Evolutionary conservation across 1,140 invertebrate species (phyloP), one percentile per base, ranked within the genome.

Genomic region (Zelostemma sp.): DNA sequence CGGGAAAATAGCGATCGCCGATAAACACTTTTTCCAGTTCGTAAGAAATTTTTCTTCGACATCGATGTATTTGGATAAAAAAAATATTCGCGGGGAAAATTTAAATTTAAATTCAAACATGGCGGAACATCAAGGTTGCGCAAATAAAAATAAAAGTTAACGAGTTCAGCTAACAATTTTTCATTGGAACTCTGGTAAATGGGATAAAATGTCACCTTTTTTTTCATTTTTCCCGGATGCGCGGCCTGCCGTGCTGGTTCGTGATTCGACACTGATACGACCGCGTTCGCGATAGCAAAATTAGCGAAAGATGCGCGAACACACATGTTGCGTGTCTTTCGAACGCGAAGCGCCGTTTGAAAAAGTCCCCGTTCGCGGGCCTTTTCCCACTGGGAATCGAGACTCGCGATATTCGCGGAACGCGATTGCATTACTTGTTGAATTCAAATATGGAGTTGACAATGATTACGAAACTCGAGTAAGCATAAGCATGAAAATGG

Each of bases 361-460:
- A 46, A 46, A 28, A 48, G 9, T 25, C 18, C 21, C 12, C 15
- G 12, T 46, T 19, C 6, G 4, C 9, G 19, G 21, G 46, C 19
- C 1, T 15, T 12, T 14, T 25, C 8, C 21, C 11, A 12, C 18
- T 25, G 6, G 14, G 28, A 48, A 46, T 46, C 17, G 43, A 46
- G 33, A 35, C 4, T 40, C 31, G 14, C 38, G 21, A 33, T 51
- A 41, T n/a, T 25, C 45, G 25, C 49, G 60, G 57, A 54, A 62
- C 53, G 68, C 64, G 65, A 72, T 65, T 62, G 61, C 69, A 68
- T 72, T 84, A 83, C 80, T 85, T 82, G 83, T 83, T 82, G 79
- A 85, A 83, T 83, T 81, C 80, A 81, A 83, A 83, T 81, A 84
- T 84, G 81, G 80, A 79, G 80, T 79, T 83, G 82, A 83, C 79